Conservation (phyloP, 1,140 invertebrate genomes). For the Eciton burchellii region DNA sequence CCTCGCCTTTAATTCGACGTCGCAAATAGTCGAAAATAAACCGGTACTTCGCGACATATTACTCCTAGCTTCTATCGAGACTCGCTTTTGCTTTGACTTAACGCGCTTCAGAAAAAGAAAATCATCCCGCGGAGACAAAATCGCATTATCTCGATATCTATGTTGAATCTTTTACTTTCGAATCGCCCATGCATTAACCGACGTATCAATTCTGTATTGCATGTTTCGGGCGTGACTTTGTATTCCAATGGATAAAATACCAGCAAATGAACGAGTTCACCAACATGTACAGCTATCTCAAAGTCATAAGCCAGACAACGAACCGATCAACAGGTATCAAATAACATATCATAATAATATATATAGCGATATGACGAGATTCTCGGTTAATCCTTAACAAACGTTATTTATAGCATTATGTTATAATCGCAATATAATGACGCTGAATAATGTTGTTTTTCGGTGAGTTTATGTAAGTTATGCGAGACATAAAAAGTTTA, state of each 20-base stretch:
- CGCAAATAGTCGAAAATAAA: constrained; percentile 62
- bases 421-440: too few relatives aligned
- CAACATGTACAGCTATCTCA: constrained; percentile 93
- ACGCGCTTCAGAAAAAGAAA: not conserved
- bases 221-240: constrained; percentile 69
- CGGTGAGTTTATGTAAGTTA: too few relatives aligned
- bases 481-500: too few relatives aligned
- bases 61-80: constrained; percentile 37
- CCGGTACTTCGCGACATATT: constrained; percentile 68
- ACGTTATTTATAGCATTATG: not conserved
- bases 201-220: constrained; percentile 65
- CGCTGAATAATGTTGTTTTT: too few relatives aligned
- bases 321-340: constrained; percentile 79
- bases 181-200: constrained; percentile 47
- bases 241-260: constrained; percentile 54
- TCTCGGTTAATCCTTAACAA: not conserved
- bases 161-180: not conserved
- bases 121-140: not conserved
- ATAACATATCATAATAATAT: not conserved
- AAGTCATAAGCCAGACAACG: constrained; percentile 89
- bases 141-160: too few relatives aligned
- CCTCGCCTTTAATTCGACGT: constrained; percentile 70
- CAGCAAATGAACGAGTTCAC: constrained; percentile 92
- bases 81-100: not conserved
- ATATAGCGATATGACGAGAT: not conserved